A percentile compares a stretch with the other conserved stretches of the same genome.
phyloP scores from a whole-genome alignment of 2,888 invertebrate genomes.

The Busseola fusca region DNA sequence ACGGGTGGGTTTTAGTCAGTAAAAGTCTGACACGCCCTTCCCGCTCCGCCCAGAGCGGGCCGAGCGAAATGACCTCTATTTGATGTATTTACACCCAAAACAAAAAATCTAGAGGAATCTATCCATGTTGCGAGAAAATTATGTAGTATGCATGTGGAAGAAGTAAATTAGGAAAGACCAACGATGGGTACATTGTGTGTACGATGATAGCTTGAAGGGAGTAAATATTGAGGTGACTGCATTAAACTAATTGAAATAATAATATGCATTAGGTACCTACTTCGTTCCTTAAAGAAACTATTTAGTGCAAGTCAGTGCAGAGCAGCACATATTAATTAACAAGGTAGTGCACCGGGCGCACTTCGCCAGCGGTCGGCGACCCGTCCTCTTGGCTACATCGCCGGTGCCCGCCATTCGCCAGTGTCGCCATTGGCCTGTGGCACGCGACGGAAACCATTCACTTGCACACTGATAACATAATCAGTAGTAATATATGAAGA shows the following conservation, averaged over 20 bases:
- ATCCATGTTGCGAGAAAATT: slow-evolving; percentile 9
- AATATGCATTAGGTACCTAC: background rate
- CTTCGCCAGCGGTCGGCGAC: slow-evolving; percentile 34
- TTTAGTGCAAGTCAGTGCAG: slow-evolving; percentile 22
- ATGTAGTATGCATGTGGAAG: background rate
- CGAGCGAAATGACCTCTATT: no score
- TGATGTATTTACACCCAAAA: no score
- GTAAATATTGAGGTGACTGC: background rate
- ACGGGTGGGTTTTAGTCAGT: no score
- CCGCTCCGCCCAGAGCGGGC: no score
- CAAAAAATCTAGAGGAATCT: background rate
- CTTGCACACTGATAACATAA: slow-evolving; percentile 38
- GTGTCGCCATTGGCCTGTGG: slow-evolving; percentile 25
- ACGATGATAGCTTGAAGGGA: background rate
- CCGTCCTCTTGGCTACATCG: slow-evolving; percentile 4
- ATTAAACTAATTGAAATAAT: background rate
- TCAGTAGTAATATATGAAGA: slow-evolving; percentile 16
- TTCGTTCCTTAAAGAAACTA: background rate
- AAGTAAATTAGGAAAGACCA: background rate
- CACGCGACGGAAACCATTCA: slow-evolving; percentile 41
- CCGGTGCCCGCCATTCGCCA: slow-evolving; percentile 20
- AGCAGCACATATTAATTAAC: slow-evolving; percentile 40
- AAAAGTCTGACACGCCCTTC: no score
- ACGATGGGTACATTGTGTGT: background rate
- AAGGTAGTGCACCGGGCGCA: slow-evolving; percentile 13